phyloP scores from a whole-genome alignment of 2,797 vertebrate species.

The Sebastes taczanowskii region DNA sequence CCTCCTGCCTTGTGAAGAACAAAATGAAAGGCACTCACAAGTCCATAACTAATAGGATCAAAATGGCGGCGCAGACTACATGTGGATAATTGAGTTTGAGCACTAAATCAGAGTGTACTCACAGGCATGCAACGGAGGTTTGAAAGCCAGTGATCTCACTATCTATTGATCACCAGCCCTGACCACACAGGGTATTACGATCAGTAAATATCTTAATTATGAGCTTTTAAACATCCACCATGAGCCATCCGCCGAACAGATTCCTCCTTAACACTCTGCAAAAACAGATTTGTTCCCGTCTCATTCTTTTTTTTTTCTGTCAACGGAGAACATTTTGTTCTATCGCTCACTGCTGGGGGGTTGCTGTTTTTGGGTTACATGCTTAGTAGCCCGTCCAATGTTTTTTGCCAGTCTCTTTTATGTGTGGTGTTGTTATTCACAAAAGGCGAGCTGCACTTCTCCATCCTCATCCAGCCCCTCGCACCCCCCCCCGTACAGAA shows the following conservation, averaged over 20 bases:
- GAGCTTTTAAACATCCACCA: slow-evolving; percentile 8
- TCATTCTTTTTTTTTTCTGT: slow-evolving; percentile 40
- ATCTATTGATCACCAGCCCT: slow-evolving; percentile 26
- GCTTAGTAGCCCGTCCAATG: slow-evolving; percentile 46
- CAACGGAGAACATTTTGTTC: slow-evolving; percentile 60
- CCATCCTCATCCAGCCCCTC: slow-evolving; percentile 32
- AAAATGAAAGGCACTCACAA: slow-evolving; percentile 65
- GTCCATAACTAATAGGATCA: slow-evolving; percentile 73
- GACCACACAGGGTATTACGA: slow-evolving; percentile 4
- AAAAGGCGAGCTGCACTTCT: slow-evolving; percentile 44
- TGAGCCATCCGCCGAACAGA: neutral
- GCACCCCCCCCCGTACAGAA: slow-evolving; percentile 39
- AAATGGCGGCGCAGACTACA: slow-evolving; percentile 54
- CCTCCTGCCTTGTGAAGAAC: slow-evolving; percentile 29
- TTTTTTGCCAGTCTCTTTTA: slow-evolving; percentile 64
- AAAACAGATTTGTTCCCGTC: slow-evolving; percentile 42
- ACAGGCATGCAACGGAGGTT: neutral
- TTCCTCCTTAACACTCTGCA: slow-evolving; percentile 8
- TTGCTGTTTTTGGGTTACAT: slow-evolving; percentile 62
- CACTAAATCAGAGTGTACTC: slow-evolving; percentile 45
- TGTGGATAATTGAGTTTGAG: slow-evolving; percentile 66
- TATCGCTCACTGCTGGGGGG: slow-evolving; percentile 41
- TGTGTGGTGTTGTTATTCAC: slow-evolving; percentile 64
- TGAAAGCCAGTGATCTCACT: slow-evolving; percentile 13
- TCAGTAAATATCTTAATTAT: slow-evolving; percentile 9